These are phyloP conservation scores for Andrena dorsata DNA, from an alignment of 2,888 invertebrate genomes.

Conservation along the genomic window DNA sequence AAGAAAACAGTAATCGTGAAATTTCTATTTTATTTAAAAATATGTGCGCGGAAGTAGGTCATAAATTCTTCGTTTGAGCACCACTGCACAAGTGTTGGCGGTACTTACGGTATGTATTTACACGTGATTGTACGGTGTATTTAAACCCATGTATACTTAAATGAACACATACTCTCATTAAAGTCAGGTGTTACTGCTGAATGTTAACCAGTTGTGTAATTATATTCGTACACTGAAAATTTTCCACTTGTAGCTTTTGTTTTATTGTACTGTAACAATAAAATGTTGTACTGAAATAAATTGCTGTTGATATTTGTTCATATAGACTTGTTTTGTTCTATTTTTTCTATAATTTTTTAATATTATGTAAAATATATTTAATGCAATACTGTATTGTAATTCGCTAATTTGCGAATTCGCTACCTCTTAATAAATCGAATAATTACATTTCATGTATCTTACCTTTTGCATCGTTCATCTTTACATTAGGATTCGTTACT, in stretches of 20 bases:
- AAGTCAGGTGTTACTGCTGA: not conserved
- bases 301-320: not conserved
- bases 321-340: not conserved
- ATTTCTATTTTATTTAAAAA: not conserved
- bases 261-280: not conserved
- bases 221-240: not conserved
- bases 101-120: conserved; percentile 11
- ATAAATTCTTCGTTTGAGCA: conserved; percentile 40
- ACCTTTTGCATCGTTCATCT: not conserved
- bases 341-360: not conserved
- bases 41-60: conserved; percentile 38
- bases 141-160: conserved; percentile 20
- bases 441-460: not conserved
- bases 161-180: not conserved
- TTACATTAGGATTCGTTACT: conserved; percentile 87
- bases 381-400: no score
- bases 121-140: conserved; percentile 4
- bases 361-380: no score
- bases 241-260: not conserved
- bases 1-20: not conserved
- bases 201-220: not conserved
- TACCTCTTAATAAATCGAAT: not conserved
- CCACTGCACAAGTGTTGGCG: conserved; percentile 44
- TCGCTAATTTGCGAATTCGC: not conserved
- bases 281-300: not conserved